phyloP scores from a whole-genome alignment of 2,888 invertebrate genomes.

The Callyntrura sp. region DNA sequence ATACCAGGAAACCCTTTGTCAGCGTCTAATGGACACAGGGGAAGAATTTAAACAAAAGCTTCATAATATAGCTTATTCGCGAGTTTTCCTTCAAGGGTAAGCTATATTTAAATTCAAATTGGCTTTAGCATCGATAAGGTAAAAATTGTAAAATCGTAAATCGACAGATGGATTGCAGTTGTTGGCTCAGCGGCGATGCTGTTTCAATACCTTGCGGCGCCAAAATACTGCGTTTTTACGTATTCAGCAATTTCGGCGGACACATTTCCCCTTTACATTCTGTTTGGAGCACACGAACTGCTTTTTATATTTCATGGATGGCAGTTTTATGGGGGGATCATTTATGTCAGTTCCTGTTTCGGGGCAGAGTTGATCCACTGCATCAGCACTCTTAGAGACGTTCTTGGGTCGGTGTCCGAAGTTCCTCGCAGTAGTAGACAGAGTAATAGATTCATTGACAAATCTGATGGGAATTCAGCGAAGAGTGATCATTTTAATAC shows the following conservation, averaged over 20 bases:
- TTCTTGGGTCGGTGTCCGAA: not conserved
- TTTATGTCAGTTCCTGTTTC: constrained; percentile 74
- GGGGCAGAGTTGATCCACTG: constrained; percentile 73
- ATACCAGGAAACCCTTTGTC: constrained; percentile 57
- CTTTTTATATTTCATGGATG: constrained; percentile 78
- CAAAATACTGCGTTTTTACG: constrained; percentile 74
- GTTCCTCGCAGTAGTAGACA: not conserved
- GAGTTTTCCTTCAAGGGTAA: constrained; percentile 71
- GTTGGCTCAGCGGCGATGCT: constrained; percentile 75
- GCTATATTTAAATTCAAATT: not conserved
- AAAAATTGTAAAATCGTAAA: not conserved
- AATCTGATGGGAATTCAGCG: not conserved
- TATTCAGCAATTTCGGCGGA: constrained; percentile 63
- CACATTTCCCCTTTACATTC: constrained; percentile 42
- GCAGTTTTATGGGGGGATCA: constrained; percentile 76
- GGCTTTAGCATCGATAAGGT: not conserved
- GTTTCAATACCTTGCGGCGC: constrained; percentile 70
- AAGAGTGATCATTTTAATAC: not conserved
- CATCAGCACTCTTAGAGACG: constrained; percentile 53
- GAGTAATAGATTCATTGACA: constrained; percentile 40
- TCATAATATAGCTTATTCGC: constrained; percentile 47
- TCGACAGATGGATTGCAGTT: constrained; percentile 62
- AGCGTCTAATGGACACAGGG: constrained; percentile 38
- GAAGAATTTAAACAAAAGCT: constrained; percentile 57
- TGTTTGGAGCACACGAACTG: constrained; percentile 74